A percentile compares a stretch with the other conserved stretches of the same genome.
phyloP scores from a whole-genome alignment of 2,113 vertebrate genomes.

The Trinectes maculatus region DNA sequence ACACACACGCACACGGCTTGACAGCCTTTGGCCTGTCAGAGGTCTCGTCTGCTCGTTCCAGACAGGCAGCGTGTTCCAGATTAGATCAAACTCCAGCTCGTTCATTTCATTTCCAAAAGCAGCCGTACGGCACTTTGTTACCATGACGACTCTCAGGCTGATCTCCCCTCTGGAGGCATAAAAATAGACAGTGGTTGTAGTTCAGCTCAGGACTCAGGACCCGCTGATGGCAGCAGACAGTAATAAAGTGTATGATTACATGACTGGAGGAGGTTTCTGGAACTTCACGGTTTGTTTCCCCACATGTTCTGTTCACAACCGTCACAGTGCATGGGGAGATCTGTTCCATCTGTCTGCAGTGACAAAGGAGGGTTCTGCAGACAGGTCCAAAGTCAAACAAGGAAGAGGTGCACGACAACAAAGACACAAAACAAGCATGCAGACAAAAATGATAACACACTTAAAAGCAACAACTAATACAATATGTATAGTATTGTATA shows the following conservation, averaged over 20 bases:
- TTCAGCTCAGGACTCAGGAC: slow-evolving; percentile 52
- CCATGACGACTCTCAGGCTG: slow-evolving; percentile 71
- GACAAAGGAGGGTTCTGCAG: neutral
- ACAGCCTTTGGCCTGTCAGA: slow-evolving; percentile 31
- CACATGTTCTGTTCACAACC: neutral
- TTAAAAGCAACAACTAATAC: no score
- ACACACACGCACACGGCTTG: neutral
- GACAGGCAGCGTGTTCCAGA: slow-evolving; percentile 50
- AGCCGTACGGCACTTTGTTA: slow-evolving; percentile 66
- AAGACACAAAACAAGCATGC: neutral
- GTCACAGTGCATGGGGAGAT: slow-evolving; percentile 1
- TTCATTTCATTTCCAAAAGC: slow-evolving; percentile 64
- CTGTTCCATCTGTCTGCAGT: slow-evolving; percentile 3
- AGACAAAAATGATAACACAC: no score
- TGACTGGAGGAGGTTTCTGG: slow-evolving; percentile 5
- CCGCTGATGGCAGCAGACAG: slow-evolving; percentile 17
- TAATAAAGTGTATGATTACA: slow-evolving; percentile 27
- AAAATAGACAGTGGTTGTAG: slow-evolving; percentile 57
- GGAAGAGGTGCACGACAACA: neutral
- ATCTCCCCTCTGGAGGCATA: slow-evolving; percentile 45
- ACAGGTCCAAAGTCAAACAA: neutral
- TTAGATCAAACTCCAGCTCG: slow-evolving; percentile 65
- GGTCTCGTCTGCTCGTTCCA: slow-evolving; percentile 31
- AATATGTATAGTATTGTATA: no score
- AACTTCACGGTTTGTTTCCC: neutral